Conservation (phyloP, 2,113 vertebrate genomes). For the Pyxicephalus adspersus region DNA sequence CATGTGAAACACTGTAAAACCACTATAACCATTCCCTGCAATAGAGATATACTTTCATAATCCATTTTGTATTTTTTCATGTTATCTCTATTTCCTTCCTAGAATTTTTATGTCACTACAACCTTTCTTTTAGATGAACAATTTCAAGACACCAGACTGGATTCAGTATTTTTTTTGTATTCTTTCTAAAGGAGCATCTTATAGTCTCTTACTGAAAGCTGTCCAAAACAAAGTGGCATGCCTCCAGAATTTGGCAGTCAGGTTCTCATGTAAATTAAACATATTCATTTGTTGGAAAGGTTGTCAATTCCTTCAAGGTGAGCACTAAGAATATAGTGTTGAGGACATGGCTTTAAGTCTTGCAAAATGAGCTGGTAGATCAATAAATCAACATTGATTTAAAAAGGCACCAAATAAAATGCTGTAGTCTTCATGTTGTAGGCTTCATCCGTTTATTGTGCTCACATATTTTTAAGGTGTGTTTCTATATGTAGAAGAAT, state of each 20-base stretch:
- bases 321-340: neutral
- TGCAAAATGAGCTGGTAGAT: neutral
- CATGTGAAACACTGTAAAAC: too few relatives aligned
- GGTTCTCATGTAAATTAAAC: conserved; percentile 2
- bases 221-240: conserved; percentile 5
- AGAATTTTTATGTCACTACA: neutral
- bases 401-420: neutral
- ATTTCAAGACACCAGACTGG: neutral
- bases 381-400: neutral
- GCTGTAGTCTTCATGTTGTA: too few relatives aligned
- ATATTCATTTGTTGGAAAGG: conserved; percentile 12
- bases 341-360: neutral
- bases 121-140: neutral
- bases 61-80: neutral
- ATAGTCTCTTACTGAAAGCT: neutral
- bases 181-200: neutral
- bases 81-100: neutral
- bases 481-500: too few relatives aligned
- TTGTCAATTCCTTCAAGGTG: neutral
- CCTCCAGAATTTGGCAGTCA: neutral
- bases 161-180: neutral
- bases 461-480: too few relatives aligned
- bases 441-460: too few relatives aligned
- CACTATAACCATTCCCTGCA: too few relatives aligned
- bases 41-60: too few relatives aligned